These are phyloP conservation scores for Zaprionus nigranus DNA, from an alignment of 1,140 invertebrate genomes.

Conservation along the genomic window DNA sequence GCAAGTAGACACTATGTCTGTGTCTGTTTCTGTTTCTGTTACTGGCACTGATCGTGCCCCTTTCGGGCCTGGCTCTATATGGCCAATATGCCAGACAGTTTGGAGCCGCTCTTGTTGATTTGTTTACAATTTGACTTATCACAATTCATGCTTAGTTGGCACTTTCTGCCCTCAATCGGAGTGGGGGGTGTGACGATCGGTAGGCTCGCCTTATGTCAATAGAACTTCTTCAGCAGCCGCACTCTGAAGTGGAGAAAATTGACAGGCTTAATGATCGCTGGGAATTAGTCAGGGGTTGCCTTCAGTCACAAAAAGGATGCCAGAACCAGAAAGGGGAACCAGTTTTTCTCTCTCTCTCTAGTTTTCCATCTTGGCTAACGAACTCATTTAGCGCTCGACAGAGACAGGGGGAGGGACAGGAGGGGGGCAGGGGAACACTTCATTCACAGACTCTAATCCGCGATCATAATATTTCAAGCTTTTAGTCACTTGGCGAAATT, in stretches of 20 bases:
- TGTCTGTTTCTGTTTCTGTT: constrained; percentile 1
- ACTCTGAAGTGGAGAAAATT: constrained; percentile 68
- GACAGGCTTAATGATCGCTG: constrained; percentile 71
- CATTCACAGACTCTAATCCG: constrained; percentile 51
- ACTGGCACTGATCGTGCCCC: constrained; percentile 47
- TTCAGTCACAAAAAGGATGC: background rate
- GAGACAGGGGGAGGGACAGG: too few species aligned
- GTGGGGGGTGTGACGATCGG: constrained; percentile 31
- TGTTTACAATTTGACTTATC: constrained; percentile 76
- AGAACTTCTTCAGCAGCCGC: constrained; percentile 79
- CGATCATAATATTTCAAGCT: constrained; percentile 75
- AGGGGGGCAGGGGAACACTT: background rate
- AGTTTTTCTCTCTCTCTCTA: background rate
- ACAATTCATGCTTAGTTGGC: constrained; percentile 83
- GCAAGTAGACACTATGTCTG: constrained; percentile 55
- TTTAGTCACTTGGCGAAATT: constrained; percentile 74
- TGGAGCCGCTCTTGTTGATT: constrained; percentile 74
- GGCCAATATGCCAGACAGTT: constrained; percentile 80
- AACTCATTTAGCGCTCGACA: constrained; percentile 42
- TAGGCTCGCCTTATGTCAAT: constrained; percentile 66
- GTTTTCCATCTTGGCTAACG: constrained; percentile 51
- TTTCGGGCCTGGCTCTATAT: constrained; percentile 54
- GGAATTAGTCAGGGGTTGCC: constrained; percentile 55
- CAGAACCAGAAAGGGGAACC: background rate
- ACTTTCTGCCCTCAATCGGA: constrained; percentile 46